Conservation (phyloP, 2,113 vertebrate species). For the Maccullochella peelii region DNA sequence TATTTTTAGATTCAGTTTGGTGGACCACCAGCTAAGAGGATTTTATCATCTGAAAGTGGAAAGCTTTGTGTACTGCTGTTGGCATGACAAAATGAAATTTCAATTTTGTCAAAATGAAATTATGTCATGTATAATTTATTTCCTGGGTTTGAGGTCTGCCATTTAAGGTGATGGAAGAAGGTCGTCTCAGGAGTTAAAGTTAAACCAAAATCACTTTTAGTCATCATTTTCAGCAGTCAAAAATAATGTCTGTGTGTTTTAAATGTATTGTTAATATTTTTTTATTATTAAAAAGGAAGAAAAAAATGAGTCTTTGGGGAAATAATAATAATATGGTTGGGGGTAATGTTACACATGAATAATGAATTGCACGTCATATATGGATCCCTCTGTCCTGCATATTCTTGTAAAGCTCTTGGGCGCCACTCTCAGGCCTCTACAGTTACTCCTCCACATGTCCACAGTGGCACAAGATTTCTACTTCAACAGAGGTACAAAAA, state of each 20-base stretch:
- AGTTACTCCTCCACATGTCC: neutral
- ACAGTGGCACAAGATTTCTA: neutral
- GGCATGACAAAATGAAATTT: neutral
- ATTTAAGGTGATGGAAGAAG: neutral
- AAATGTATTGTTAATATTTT: too few relatives aligned
- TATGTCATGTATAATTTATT: too few relatives aligned
- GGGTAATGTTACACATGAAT: neutral
- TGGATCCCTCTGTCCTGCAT: neutral
- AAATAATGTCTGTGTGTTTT: too few relatives aligned
- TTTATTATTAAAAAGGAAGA: too few relatives aligned
- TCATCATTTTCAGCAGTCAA: too few relatives aligned
- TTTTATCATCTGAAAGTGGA: neutral
- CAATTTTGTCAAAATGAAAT: too few relatives aligned
- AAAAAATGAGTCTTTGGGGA: too few relatives aligned
- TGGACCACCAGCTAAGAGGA: neutral
- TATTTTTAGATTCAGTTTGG: neutral
- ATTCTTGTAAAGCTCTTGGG: conserved; percentile 18
- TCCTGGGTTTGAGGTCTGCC: neutral
- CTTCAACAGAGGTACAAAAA: neutral
- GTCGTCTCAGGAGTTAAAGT: neutral
- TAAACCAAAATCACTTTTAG: neutral
- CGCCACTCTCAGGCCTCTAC: conserved; percentile 28
- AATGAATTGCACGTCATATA: neutral
- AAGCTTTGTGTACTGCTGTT: neutral
- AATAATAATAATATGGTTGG: too few relatives aligned